Evolutionary conservation across 2,113 vertebrate genomes (phyloP).

Genomic region (Rhinolophus ferrumequinum): DNA sequence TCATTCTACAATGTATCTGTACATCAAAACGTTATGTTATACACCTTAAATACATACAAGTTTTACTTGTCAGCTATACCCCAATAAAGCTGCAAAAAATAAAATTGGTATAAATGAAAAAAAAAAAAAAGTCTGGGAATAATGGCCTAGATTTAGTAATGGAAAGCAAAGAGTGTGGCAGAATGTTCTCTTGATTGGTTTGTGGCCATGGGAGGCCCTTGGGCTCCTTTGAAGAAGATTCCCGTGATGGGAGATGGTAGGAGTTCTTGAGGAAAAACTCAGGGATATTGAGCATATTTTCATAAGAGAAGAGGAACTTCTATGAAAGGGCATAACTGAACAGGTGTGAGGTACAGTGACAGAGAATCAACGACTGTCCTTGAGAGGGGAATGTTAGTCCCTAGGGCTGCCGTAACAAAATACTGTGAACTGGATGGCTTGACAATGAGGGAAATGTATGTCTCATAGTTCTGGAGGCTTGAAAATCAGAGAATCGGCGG

Average conservation of each 20-base stretch:
- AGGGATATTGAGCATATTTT: neutral
- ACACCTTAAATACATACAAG: neutral
- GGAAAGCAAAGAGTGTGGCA: neutral
- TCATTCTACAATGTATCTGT: neutral
- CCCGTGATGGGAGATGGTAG: neutral
- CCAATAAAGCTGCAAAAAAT: neutral
- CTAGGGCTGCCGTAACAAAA: neutral
- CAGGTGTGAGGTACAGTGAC: neutral
- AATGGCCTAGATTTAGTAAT: neutral
- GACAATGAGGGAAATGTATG: neutral
- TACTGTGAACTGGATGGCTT: neutral
- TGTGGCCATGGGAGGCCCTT: neutral
- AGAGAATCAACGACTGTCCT: constrained; percentile 8
- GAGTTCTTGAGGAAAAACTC: constrained; percentile 13
- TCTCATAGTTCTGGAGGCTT: neutral
- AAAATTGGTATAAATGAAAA: neutral
- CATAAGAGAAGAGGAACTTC: neutral
- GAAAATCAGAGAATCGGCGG: neutral
- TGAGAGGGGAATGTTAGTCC: neutral
- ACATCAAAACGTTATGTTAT: neutral
- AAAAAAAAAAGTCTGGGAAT: neutral
- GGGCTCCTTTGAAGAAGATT: neutral
- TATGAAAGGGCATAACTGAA: neutral
- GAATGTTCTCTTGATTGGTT: neutral
- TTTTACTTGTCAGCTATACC: neutral